Percentiles rank a stretch among this genome's conserved stretches.
phyloP scores from a whole-genome alignment of 2,888 invertebrate species.

The Diaprepes abbreviatus region DNA sequence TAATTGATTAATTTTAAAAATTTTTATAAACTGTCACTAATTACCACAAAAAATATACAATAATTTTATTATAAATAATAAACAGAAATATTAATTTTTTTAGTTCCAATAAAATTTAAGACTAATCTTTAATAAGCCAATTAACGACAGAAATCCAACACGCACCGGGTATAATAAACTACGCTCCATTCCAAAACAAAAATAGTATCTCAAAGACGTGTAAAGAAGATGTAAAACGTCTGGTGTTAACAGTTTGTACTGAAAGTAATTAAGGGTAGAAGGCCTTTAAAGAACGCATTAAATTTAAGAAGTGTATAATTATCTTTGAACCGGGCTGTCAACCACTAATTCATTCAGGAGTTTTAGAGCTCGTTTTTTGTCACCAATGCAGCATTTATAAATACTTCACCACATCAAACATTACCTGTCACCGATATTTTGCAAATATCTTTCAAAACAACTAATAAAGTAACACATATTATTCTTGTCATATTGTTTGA shows the following conservation, averaged over 20 bases:
- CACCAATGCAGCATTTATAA: slow-evolving; percentile 51
- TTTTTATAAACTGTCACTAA: too few species aligned
- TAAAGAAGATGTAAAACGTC: slow-evolving; percentile 44
- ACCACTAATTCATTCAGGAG: slow-evolving; percentile 29
- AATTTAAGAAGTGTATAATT: slow-evolving; percentile 30
- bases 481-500: slow-evolving; percentile 30
- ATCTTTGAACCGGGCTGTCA: slow-evolving; percentile 31
- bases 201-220: slow-evolving; percentile 33
- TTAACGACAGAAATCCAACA: slow-evolving; percentile 6
- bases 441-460: slow-evolving; percentile 57
- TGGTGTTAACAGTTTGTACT: slow-evolving; percentile 41
- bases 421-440: slow-evolving; percentile 53
- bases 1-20: too few species aligned
- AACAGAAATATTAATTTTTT: too few species aligned
- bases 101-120: too few species aligned
- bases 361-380: slow-evolving; percentile 32
- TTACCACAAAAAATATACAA: too few species aligned
- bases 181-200: slow-evolving; percentile 10
- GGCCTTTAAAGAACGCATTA: slow-evolving; percentile 28
- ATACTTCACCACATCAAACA: slow-evolving; percentile 55
- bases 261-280: slow-evolving; percentile 44
- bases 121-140: neutral
- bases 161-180: neutral
- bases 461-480: slow-evolving; percentile 42
- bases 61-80: too few species aligned